phyloP scores from a whole-genome alignment of 2,888 invertebrate species.

The Andrena flavipes region DNA sequence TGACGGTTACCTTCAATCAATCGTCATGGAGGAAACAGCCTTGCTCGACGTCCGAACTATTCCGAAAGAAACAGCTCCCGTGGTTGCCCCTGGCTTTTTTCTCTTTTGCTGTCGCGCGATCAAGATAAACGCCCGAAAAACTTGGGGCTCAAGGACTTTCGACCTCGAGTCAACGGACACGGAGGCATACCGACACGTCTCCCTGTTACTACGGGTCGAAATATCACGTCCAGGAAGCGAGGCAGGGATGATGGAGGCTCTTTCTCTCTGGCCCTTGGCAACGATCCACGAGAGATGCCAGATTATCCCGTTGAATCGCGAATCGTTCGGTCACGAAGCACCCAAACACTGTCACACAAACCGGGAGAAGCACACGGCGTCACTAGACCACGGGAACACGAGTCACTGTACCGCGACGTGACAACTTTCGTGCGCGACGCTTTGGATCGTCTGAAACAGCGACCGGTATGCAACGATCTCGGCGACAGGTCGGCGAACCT shows the following conservation, averaged over 20 bases:
- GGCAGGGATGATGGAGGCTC: not conserved
- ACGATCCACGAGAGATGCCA: conserved; percentile 11
- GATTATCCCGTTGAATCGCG: conserved; percentile 3
- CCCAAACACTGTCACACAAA: conserved; percentile 43
- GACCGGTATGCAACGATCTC: not conserved
- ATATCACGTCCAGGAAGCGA: conserved; percentile 29
- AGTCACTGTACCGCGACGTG: conserved; percentile 10
- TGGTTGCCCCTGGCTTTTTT: conserved; percentile 9
- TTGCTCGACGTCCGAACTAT: conserved; percentile 37
- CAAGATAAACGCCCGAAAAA: conserved; percentile 68
- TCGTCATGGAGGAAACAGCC: conserved; percentile 12
- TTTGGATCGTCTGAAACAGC: not conserved
- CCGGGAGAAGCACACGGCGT: conserved; percentile 14
- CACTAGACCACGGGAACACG: conserved; percentile 9
- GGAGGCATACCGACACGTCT: conserved; percentile 61
- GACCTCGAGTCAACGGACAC: conserved; percentile 47
- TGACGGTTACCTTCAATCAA: conserved; percentile 40
- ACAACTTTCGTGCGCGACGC: not conserved
- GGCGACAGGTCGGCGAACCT: conserved; percentile 17
- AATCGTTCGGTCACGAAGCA: conserved; percentile 27
- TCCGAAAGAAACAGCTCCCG: conserved; percentile 9
- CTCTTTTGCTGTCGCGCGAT: conserved; percentile 55
- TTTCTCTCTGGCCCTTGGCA: not conserved
- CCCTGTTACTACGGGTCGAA: conserved; percentile 35
- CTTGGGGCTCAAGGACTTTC: conserved; percentile 54